Base-by-base conservation (phyloP, 2,888 invertebrate species). In the Pilophorus perplexus region DNA sequence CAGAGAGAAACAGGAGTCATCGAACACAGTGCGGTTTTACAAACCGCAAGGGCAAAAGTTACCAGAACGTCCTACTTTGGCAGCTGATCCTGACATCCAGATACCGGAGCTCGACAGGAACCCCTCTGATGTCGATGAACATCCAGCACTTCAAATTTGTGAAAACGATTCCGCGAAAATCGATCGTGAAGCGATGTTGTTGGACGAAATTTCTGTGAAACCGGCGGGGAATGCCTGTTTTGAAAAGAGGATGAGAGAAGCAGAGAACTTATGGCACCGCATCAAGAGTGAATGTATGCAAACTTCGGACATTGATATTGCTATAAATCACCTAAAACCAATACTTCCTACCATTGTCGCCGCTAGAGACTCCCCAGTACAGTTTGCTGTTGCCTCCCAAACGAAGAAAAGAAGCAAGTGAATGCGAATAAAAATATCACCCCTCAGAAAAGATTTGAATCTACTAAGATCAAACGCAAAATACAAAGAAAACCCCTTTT, bases 151-250 rank as follows among this genome's bases (percentile, higher is more conserved):
- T 14, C 48, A 14, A 48, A 20, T 48, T 48, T 48, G 48, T 48
- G 48, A 48, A 48, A 16, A 20, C 6, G 42, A 42, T n/a, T 48
- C 23, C 25, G 14, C 48, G 22, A 48, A 48, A 20, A 23, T 23
- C 25, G 48, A 48, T 48, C 25, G 48, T 23, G 25, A 48, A 48
- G 23, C 25, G 16, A 20, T 44, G 20, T 14, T 44, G 44, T 18
- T 18, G 44, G 44, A 44, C 25, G 22, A 48, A 48, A 23, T 48
- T 48, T 48, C 48, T 8, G 48, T n/a, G 18, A 42, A n/a, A 38
- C 38, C 38, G 38, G 14, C 38, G n/a, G 14, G 20, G 44, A 44
- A 20, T 14, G 44, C 16, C 16, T 18, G 20, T 48, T 48, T 48
- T 23, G 23, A 48, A 16, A 48, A 20, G 6, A 20, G 23, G 12